Base-by-base conservation (phyloP, 1,140 invertebrate genomes). In the Caenorhabditis inopinata region DNA sequence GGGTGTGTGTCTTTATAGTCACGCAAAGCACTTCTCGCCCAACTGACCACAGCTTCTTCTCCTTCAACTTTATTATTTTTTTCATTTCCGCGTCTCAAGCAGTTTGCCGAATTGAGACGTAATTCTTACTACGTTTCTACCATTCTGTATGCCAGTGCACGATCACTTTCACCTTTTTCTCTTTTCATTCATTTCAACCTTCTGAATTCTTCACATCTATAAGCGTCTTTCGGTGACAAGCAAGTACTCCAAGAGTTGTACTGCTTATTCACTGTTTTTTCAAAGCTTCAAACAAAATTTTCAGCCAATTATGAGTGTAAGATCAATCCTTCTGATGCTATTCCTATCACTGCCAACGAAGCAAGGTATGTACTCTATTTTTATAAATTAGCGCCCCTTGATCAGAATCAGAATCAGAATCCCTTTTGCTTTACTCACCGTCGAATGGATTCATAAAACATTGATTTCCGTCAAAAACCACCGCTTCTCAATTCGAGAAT, bases 271-370 rank as follows among this genome's bases (percentile, higher is more conserved):
- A n/a, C n/a, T n/a, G n/a, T n/a, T n/a, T n/a, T n/a, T n/a, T n/a
- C n/a, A n/a, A n/a, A n/a, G n/a, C n/a, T n/a, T n/a, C n/a, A n/a
- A n/a, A n/a, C n/a, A 42, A 42, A 5, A 53, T 32, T 68, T 68
- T 68, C 58, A 68, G 58, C 32, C n/a, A n/a, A 42, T 21, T 0
- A 68, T 38, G 5, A n/a, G 38, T 68, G 58, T n/a, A n/a, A 68
- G 23, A 21, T 38, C 58, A 68, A 38, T 32, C 12, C n/a, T 68
- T 7, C 58, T 68, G 23, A 29, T 68, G 21, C n/a, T 68, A 68
- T n/a, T 68, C 2, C 21, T 68, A 68, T 68, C 58, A 58, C n/a
- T 29, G 35, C 35, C 51, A 68, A 68, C 38, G 29, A 68, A 68
- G 23, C 58, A 68, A 68, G 58, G 58, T 68, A 42, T 9, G 58